Base-by-base conservation (phyloP, 2,888 invertebrate species). In the Caradrina kadenii region DNA sequence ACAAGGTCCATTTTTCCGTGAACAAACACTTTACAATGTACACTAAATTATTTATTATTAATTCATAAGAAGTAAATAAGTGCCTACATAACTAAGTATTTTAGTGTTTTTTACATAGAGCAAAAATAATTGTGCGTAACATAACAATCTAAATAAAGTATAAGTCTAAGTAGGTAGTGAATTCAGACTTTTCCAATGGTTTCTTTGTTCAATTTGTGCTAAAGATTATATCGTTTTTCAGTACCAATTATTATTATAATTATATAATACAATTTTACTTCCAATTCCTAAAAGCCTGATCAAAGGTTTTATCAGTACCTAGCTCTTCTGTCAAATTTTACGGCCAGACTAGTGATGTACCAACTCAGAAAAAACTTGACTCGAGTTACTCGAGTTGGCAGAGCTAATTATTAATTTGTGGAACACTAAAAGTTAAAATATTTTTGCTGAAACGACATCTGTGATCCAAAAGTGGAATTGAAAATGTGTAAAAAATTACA, bases 41-140 rank as follows among this genome's bases (percentile, higher is more conserved):
- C 54, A 76, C 74, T 82, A 80, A 73, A 74, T 63, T 76, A 74
- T 52, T 76, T 82, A 83, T 35, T 55, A 82, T 76, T 79, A 82
- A 84, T 84, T 84, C 85, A 84, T 84, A 84, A 84, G 85, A 84
- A 82, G 80, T 84, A 76, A 80, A 81, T 73, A 78, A 62, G 61
- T 74, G 62, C 70, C 76, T 78, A 78, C 55, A 66, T 65, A 76
- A 73, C 67, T 81, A 82, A 73, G 58, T 79, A 56, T 49, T 59
- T 45, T 62, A 63, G 15, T 63, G 31, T 55, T 65, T 62, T n/a
- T 50, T 69, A 69, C 59, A 73, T 53, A 54, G 45, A 59, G 10
- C 35, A 77, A 68, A 69, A 74, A 63, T 61, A 73, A 79, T 83
- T 81, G 79, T 81, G 76, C 73, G 76, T 56, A 77, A 79, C 31